Evolutionary conservation across 2,113 vertebrate genomes (phyloP), one percentile per base, ranked within the genome.

Genomic region (Vulpes lagopus): DNA sequence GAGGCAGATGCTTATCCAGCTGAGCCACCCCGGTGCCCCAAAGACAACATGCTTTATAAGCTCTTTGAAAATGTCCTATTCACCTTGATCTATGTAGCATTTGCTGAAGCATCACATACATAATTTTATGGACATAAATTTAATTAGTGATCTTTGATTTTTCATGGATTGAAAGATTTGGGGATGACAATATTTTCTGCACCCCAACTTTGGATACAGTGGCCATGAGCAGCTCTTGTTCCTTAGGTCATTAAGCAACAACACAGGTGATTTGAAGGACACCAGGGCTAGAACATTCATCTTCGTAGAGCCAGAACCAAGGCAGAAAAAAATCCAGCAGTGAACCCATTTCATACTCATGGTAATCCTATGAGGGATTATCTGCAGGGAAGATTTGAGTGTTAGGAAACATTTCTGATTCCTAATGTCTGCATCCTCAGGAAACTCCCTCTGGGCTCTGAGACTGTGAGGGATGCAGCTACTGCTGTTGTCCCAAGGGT

Each of bases 131-230:
- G 51, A 23, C 76, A 22, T 16, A 69, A 22, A 57, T 60, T 51
- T 87, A 81, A 62, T 95, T 49, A 25, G 20, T 38, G 35, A 32
- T 8, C 30, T 89, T 90, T 83, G 35, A 10, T 55, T 79, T 76
- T 96, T 87, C 32, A 60, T 10, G 92, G 83, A 55, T 79, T 38
- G 49, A 82, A 86, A 91, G 57, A 88, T 71, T 9, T 69, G n/a
- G 49, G n/a, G 22, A 20, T 57, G 57, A 32, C 10, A 67, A 15
- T 89, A 38, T 8, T 43, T 59, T 78, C 38, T 93, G 43, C 11
- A 89, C 20, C 43, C 22, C 27, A 23, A 3, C 74, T 71, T 80
- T 87, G 87, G 59, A 65, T 53, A 32, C 1, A 6, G 32, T 78
- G 64, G 38, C 23, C 27, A 59, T 12, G 32, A 64, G 19, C 17